Evolutionary conservation across 2,888 invertebrate species (phyloP), one percentile per base, ranked within the genome.

Genomic region (Caenorhabditis angaria): DNA sequence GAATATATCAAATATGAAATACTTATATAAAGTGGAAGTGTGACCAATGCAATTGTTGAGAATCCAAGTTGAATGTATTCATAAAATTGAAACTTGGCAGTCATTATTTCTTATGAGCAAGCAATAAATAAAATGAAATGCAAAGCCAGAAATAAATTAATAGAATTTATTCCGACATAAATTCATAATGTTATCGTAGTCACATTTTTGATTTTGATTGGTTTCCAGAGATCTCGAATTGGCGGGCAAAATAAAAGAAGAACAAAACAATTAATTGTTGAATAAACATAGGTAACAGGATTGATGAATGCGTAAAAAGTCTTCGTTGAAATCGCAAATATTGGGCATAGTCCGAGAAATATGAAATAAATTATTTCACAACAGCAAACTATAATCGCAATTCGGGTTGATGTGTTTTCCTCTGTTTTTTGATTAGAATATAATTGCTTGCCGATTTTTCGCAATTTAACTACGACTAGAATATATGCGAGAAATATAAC

Each of bases 351-450:
- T 41, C 41, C 41, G 41, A 41, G 41, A 41, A 41, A 41, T 41
- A 18, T 18, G 18, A 41, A 41, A 41, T 41, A 41, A 3, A 41
- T 41, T 41, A 41, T 41, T 14, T 41, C 14, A 5, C 6, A 41
- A 41, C 41, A 41, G 18, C 41, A 41, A 14, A 41, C 41, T 41
- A 14, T 18, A 2, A 41, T 41, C 18, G 41, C 41, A 12, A 41
- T 41, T 41, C 41, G 41, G 18, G 41, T 41, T 14, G 41, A 12
- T 18, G 41, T 20, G 24, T 51, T 54, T 61, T 67, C 68, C 59
- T 63, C 63, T 32, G 5, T 58, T 62, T 32, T 58, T n/a, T n/a
- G n/a, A n/a, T n/a, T n/a, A n/a, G n/a, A n/a, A n/a, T n/a, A n/a
- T n/a, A n/a, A n/a, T n/a, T n/a, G n/a, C n/a, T n/a, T n/a, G n/a